Evolutionary conservation across 2,797 vertebrate species (phyloP), one percentile per base, ranked within the genome.

Genomic region (Vipera latastei): DNA sequence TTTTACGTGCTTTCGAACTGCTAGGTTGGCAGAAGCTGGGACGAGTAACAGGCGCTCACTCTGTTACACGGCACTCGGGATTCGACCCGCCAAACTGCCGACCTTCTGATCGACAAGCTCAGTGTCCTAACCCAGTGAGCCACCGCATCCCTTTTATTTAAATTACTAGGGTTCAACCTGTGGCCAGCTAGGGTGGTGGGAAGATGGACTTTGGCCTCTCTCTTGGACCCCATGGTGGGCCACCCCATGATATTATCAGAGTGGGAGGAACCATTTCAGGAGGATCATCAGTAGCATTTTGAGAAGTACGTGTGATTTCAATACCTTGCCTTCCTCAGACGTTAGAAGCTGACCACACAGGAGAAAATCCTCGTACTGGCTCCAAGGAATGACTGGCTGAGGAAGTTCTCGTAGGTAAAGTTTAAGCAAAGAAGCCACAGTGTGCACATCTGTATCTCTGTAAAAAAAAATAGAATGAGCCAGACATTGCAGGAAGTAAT

Each of bases 401-500:
- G 99, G 99, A 18, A 99, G 98, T 97, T 99, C 99, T 18, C 99
- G 97, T 93, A 99, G 98, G 96, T 99, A 99, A 92, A 99, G 98
- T 93, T 99, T 99, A 93, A 99, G 96, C 93, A 99, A 97, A 1
- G 99, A 99, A 16, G 98, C 99, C 97, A 99, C 99, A 0, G 99
- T 99, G 98, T 99, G 99, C 93, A 99, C 99, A 59, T 99, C 99
- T 0, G 99, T 99, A 94, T 99, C 98, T 96, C 99, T 99, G 98
- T 92, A 95, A 96, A 0, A 51, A 0, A 57, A 0, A 48, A 32
- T 91, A 59, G 86, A 0, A n/a, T 63, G 26, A 0, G 0, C n/a
- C 3, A 6, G 0, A 22, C 38, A 0, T 44, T 38, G 9, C 1
- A 22, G 38, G 38, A 44, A 11, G 73, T 4, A 4, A 22, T 4